A percentile compares a stretch with the other conserved stretches of the same genome.
phyloP scores from a whole-genome alignment of 2,113 vertebrate species.

The Dasyprocta punctata region DNA sequence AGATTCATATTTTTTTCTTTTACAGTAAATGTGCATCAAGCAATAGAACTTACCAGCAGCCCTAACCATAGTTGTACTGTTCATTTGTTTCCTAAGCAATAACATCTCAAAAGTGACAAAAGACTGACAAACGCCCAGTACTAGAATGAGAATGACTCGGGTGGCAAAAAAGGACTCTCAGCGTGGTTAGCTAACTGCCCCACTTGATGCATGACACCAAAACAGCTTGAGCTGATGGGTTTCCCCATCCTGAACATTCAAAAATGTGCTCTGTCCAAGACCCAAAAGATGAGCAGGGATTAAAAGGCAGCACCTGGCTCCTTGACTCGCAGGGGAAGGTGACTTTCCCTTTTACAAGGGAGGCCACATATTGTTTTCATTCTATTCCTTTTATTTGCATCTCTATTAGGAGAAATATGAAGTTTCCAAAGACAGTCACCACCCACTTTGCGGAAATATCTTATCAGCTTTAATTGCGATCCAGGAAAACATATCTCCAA shows the following conservation, averaged over 20 bases:
- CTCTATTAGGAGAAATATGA: not conserved
- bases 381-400: not conserved
- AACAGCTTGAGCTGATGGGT: not conserved
- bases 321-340: not conserved
- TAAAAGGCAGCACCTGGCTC: not conserved
- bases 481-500: not conserved
- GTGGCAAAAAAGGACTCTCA: not conserved
- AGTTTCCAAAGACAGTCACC: not conserved
- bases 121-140: slow-evolving; percentile 50
- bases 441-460: not conserved
- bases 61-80: slow-evolving; percentile 6
- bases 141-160: not conserved
- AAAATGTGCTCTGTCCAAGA: not conserved
- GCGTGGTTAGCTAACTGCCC: not conserved
- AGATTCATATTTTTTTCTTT: slow-evolving; percentile 68
- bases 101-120: slow-evolving; percentile 68
- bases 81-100: slow-evolving; percentile 75
- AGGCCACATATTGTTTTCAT: not conserved
- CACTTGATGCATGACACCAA: not conserved
- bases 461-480: not conserved
- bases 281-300: not conserved
- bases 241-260: not conserved
- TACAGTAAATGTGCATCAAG: not conserved
- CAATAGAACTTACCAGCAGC: slow-evolving; percentile 51
- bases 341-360: not conserved